Evolutionary conservation across 2,888 invertebrate genomes (phyloP).

Genomic region (Cactoblastis cactorum): DNA sequence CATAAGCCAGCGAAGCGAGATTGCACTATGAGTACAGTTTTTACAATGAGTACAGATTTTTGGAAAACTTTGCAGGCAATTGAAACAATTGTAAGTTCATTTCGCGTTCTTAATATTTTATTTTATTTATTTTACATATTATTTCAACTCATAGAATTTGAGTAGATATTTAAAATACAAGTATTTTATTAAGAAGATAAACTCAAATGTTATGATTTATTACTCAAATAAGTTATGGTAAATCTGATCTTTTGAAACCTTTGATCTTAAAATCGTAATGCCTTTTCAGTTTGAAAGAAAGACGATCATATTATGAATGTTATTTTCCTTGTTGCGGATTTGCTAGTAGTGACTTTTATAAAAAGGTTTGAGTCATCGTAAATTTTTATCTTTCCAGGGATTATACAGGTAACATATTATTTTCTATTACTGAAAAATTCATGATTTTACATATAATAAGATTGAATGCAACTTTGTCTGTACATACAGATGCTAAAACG

Average conservation of each 20-base stretch:
- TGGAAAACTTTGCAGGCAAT: too few relatives aligned
- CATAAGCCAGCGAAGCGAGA: too few relatives aligned
- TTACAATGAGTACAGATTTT: too few relatives aligned
- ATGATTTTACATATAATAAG: neutral
- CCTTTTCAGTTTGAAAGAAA: constrained; percentile 44
- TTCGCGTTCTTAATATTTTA: too few relatives aligned
- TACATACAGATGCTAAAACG: too few relatives aligned
- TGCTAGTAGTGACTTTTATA: neutral
- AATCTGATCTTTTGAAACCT: neutral
- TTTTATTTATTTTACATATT: too few relatives aligned
- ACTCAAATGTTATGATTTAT: neutral
- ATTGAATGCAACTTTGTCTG: too few relatives aligned
- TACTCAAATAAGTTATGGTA: neutral
- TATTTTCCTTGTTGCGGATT: constrained; percentile 4
- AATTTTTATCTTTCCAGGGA: neutral
- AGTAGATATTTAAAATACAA: too few relatives aligned
- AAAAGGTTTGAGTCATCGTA: neutral
- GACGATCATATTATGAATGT: constrained; percentile 22
- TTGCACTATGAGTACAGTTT: too few relatives aligned
- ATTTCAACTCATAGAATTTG: too few relatives aligned
- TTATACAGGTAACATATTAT: neutral
- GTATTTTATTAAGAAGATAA: too few relatives aligned
- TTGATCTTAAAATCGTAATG: constrained; percentile 49
- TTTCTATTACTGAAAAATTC: neutral
- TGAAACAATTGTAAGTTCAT: too few relatives aligned